phyloP scores from a whole-genome alignment of 2,888 invertebrate genomes.

The Tetropium fuscum region DNA sequence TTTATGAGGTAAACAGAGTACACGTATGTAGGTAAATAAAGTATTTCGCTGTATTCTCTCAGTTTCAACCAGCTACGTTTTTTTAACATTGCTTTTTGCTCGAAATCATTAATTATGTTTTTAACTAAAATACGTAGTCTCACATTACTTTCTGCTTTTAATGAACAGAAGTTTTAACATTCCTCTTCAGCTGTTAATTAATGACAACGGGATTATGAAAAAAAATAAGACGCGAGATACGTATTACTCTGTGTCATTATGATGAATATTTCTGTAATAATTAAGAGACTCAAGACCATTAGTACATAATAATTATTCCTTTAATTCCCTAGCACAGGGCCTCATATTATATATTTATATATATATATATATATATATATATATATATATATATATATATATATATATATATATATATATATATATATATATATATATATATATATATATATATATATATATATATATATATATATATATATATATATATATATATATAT shows the following conservation, averaged over 20 bases:
- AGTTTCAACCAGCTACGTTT: no score
- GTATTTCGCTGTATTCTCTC: no score
- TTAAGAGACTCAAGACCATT: slow-evolving; percentile 34
- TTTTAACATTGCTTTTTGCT: neutral
- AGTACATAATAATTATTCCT: slow-evolving; percentile 36
- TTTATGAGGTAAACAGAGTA: no score
- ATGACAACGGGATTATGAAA: slow-evolving; percentile 6
- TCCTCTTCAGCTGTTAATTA: slow-evolving; percentile 26
- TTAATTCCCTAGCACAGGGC: slow-evolving; percentile 34
- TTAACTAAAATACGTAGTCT: slow-evolving; percentile 3
- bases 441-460: no score
- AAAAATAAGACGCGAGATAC: slow-evolving; percentile 27
- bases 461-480: no score
- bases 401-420: no score
- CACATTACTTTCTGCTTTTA: slow-evolving; percentile 19
- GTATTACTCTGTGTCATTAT: slow-evolving; percentile 31
- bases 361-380: no score
- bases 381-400: no score
- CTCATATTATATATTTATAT: no score
- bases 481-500: no score
- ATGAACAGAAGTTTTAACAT: slow-evolving; percentile 23
- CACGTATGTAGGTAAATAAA: no score
- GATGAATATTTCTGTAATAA: slow-evolving; percentile 40
- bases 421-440: no score
- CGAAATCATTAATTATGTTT: slow-evolving; percentile 3